Conservation (phyloP, 2,113 vertebrate genomes). For the Lepisosteus oculatus region DNA sequence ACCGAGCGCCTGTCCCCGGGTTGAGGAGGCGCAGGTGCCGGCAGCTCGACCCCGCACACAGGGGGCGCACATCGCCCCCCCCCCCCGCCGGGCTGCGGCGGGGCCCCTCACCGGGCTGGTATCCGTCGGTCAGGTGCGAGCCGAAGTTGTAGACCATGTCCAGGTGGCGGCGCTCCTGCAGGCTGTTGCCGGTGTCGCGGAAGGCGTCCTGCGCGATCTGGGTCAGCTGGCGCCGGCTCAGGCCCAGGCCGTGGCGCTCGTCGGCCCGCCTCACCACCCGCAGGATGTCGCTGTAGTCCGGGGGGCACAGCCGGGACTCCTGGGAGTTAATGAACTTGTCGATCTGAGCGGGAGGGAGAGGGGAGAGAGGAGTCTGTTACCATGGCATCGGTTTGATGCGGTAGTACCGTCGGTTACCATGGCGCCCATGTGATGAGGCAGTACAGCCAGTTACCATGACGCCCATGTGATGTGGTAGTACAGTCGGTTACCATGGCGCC, state of each 20-base stretch:
- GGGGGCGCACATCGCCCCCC: too few relatives aligned
- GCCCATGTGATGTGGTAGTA: too few relatives aligned
- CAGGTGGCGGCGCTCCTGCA: constrained; percentile 80
- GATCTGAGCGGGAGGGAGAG: constrained; percentile 48
- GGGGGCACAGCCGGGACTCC: constrained; percentile 65
- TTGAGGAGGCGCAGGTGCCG: too few relatives aligned
- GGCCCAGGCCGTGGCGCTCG: constrained; percentile 63
- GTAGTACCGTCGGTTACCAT: too few relatives aligned
- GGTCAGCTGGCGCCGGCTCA: constrained; percentile 67
- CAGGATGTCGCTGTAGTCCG: constrained; percentile 80
- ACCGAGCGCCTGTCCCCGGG: too few relatives aligned
- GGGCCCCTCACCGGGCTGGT: constrained; percentile 63
- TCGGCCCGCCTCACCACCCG: constrained; percentile 70
- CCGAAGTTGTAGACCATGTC: constrained; percentile 91
- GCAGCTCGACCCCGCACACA: background rate
- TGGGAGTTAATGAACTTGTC: constrained; percentile 81
- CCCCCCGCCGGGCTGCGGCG: background rate
- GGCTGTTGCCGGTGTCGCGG: constrained; percentile 72
- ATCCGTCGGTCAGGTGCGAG: constrained; percentile 79
- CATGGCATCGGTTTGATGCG: too few relatives aligned
- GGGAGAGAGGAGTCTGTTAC: too few relatives aligned
- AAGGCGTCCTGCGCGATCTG: constrained; percentile 81
- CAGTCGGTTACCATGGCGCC: too few relatives aligned
- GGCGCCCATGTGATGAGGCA: too few relatives aligned
- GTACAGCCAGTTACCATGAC: too few relatives aligned